Conservation (phyloP, 2,113 vertebrate species). For the Bos taurus region ARS-UCD2.0 NC_037339.1:16571001-16571500, state of each 20-base stretch:
- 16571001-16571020: neutral
- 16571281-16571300: neutral
- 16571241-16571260: neutral
- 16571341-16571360: neutral
- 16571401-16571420: neutral
- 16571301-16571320: neutral
- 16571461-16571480: neutral
- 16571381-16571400: neutral
- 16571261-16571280: neutral
- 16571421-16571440: neutral
- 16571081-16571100: neutral
- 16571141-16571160: accelerated
- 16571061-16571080: neutral
- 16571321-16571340: neutral
- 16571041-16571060: neutral
- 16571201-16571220: neutral
- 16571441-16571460: neutral
- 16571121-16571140: neutral
- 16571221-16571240: neutral
- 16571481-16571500: neutral
- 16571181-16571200: neutral
- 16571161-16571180: neutral
- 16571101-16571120: neutral
- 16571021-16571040: neutral
- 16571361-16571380: neutral